A percentile compares a stretch with the other conserved stretches of the same genome.
These are phyloP conservation scores for pig (Sus scrofa) DNA, from an alignment of 2,113 vertebrate species.

Conservation along the genomic window DNA sequence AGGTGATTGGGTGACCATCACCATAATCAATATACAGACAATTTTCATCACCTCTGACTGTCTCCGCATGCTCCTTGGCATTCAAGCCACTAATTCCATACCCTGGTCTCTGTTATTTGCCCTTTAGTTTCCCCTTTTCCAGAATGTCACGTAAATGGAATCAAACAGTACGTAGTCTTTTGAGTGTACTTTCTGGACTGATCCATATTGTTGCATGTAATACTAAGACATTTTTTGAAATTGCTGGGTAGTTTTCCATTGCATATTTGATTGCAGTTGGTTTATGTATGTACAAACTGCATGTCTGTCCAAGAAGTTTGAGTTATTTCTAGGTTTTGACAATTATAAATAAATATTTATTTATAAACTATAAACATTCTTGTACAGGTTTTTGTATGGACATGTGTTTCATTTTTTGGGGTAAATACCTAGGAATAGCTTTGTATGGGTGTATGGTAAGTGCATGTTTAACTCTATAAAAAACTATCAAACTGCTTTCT, in stretches of 20 bases:
- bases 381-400: not conserved
- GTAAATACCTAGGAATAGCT: not conserved
- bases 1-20: not conserved
- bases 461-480: not conserved
- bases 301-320: not conserved
- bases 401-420: not conserved
- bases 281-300: not conserved
- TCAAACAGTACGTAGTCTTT: not conserved
- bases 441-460: not conserved
- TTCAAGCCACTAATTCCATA: not conserved
- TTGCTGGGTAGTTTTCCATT: not conserved
- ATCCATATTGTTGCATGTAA: not conserved
- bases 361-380: not conserved
- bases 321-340: not conserved
- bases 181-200: not conserved
- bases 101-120: not conserved
- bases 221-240: not conserved
- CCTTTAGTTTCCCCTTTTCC: not conserved
- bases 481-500: not conserved
- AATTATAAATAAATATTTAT: not conserved
- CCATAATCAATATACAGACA: not conserved
- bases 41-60: not conserved
- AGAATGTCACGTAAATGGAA: not conserved
- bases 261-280: not conserved
- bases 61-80: too few species aligned